Conservation (phyloP, 2,797 vertebrate species). For the Darevskia mixta region DNA sequence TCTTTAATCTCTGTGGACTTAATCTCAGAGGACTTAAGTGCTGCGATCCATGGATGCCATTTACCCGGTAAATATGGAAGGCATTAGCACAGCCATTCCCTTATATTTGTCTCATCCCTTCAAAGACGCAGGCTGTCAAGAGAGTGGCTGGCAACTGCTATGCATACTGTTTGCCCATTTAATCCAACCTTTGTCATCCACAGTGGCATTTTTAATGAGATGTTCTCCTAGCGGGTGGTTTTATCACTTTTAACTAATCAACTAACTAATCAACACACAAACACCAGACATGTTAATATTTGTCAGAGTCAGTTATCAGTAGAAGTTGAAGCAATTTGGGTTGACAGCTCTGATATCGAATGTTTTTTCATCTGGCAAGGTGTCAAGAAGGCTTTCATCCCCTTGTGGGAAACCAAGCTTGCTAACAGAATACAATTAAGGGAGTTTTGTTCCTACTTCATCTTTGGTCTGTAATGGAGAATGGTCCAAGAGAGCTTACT, state of each 20-base stretch:
- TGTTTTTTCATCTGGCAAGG: background rate
- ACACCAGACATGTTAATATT: background rate
- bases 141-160: background rate
- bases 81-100: background rate
- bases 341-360: constrained; percentile 43
- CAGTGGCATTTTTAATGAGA: constrained; percentile 27
- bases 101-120: constrained; percentile 15
- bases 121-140: background rate
- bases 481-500: background rate
- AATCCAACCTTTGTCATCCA: constrained; percentile 20
- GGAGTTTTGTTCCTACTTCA: constrained; percentile 5
- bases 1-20: constrained; percentile 6
- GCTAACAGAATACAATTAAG: constrained; percentile 39
- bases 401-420: constrained; percentile 11
- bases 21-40: constrained; percentile 18
- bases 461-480: background rate
- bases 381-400: constrained; percentile 20
- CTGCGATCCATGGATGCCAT: constrained; percentile 10
- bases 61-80: constrained; percentile 19
- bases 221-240: background rate
- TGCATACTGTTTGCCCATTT: fast-evolving
- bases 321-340: constrained; percentile 52
- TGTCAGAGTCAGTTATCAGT: constrained; percentile 15
- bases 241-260: background rate
- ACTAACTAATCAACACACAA: constrained; percentile 14